Evolutionary conservation across 2,888 invertebrate species (phyloP).

Genomic region (Andrena dorsata): DNA sequence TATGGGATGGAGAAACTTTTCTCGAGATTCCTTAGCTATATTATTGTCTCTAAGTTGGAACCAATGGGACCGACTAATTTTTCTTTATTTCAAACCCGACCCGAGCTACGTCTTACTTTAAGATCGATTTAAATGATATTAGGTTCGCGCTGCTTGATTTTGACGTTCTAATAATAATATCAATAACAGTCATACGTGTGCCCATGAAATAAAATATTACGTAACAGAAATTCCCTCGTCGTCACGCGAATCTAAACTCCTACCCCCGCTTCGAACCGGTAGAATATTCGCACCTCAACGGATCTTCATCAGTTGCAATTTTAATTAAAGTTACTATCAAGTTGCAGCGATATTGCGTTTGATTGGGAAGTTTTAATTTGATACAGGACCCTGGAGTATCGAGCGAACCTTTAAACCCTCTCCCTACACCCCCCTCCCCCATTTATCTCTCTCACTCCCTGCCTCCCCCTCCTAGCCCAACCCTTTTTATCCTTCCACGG

Average conservation of each 20-base stretch:
- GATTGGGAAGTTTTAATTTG: conserved; percentile 78
- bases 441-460: conserved; percentile 23
- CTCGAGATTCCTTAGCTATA: background rate
- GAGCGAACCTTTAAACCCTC: conserved; percentile 62
- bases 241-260: conserved; percentile 27
- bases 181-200: background rate
- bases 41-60: background rate
- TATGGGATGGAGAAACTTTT: background rate
- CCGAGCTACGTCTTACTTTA: no score
- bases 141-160: background rate
- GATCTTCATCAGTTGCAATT: conserved; percentile 72
- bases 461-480: conserved; percentile 1
- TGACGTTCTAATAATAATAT: no score
- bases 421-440: conserved; percentile 48
- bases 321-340: conserved; percentile 74
- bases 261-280: conserved; percentile 30
- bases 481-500: conserved; percentile 27
- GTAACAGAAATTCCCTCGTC: conserved; percentile 2
- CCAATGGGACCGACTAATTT: background rate
- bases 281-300: conserved; percentile 58
- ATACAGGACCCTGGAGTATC: conserved; percentile 61
- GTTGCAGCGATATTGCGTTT: conserved; percentile 73
- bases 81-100: background rate
- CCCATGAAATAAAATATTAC: conserved; percentile 14
- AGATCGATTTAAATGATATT: no score